Conservation (phyloP, 2,113 vertebrate species). For the Oreamnos americanus region DNA sequence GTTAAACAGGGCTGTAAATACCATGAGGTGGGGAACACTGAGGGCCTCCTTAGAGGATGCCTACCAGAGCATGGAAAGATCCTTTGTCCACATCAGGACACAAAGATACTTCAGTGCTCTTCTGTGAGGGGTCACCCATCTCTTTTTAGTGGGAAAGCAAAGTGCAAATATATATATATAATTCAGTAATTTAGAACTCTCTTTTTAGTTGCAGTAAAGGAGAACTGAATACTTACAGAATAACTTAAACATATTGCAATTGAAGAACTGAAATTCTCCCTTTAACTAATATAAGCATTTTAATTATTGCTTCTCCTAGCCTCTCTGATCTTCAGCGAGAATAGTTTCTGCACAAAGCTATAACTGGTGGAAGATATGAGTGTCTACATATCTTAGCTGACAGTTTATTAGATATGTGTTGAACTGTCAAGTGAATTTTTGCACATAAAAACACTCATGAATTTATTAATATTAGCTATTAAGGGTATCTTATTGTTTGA, state of each 20-base stretch:
- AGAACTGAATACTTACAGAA: neutral
- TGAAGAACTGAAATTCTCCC: constrained; percentile 19
- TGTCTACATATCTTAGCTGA: neutral
- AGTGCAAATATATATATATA: neutral
- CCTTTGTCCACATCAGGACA: neutral
- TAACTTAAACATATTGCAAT: neutral
- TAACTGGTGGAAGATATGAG: neutral
- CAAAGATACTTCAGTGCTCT: neutral
- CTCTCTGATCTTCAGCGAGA: neutral
- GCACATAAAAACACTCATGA: neutral
- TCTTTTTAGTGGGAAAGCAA: constrained; percentile 19
- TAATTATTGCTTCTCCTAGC: neutral
- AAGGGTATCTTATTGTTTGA: neutral
- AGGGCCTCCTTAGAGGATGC: neutral
- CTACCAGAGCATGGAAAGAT: neutral
- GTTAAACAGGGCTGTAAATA: neutral
- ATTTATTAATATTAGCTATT: neutral
- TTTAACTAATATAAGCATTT: neutral
- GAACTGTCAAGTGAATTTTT: neutral
- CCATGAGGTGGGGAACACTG: neutral
- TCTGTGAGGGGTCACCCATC: neutral
- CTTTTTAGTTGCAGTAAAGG: neutral
- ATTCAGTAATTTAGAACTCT: neutral
- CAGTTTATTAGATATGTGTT: neutral
- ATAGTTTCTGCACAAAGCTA: neutral